These are phyloP conservation scores for Radopholus similis DNA, from an alignment of 1,140 invertebrate genomes.

Conservation along the genomic window DNA sequence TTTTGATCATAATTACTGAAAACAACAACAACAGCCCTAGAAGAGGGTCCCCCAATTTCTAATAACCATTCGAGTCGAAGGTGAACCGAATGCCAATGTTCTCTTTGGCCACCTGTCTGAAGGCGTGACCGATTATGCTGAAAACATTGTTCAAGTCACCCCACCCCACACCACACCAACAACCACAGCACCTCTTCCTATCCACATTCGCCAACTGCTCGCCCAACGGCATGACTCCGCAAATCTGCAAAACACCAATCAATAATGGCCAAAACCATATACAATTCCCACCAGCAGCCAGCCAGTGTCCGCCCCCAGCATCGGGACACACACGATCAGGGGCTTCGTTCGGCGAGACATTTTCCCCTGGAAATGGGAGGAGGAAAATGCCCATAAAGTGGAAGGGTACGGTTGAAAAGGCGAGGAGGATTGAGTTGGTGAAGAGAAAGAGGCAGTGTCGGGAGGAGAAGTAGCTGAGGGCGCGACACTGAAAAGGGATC, in stretches of 20 bases:
- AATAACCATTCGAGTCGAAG: conserved; percentile 29
- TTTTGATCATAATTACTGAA: conserved; percentile 12
- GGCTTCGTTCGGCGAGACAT: conserved; percentile 19
- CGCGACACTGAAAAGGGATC: conserved; percentile 7
- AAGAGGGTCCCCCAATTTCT: not conserved
- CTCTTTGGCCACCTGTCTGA: conserved; percentile 17
- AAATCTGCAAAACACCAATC: no score
- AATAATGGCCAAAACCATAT: no score
- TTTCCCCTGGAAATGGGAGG: conserved; percentile 16
- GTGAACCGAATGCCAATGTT: conserved; percentile 21
- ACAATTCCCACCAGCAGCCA: not conserved
- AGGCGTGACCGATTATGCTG: conserved; percentile 28
- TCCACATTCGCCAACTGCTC: conserved; percentile 22
- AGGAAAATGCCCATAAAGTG: conserved; percentile 23
- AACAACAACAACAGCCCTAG: conserved; percentile 6
- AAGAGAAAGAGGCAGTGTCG: conserved; percentile 22
- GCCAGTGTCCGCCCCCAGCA: not conserved
- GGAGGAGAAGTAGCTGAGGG: conserved; percentile 2
- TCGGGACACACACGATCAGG: conserved; percentile 22
- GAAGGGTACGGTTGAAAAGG: conserved; percentile 16
- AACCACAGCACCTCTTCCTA: conserved; percentile 18
- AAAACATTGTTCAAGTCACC: no score
- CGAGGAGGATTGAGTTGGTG: conserved; percentile 13
- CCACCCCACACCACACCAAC: no score
- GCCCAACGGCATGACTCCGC: conserved; percentile 20